Percentiles rank a stretch among this genome's conserved stretches.
phyloP scores from a whole-genome alignment of 2,797 vertebrate species.

The Molossus alvarezi region DNA sequence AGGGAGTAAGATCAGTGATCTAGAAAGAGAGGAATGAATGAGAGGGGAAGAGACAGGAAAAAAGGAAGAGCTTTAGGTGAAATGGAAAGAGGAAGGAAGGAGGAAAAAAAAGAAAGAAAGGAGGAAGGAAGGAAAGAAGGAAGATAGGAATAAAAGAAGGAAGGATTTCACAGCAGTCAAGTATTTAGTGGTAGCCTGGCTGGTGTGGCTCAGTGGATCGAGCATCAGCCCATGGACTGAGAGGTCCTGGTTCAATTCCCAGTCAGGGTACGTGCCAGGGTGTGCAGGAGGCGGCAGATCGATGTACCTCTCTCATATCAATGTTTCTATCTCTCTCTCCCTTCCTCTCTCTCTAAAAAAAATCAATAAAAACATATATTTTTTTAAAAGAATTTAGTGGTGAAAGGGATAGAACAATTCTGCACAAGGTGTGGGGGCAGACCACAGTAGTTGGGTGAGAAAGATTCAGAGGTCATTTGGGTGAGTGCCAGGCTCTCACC shows the following conservation, averaged over 20 bases:
- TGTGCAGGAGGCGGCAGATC: too few relatives aligned
- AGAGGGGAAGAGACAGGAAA: background rate
- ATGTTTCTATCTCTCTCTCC: too few relatives aligned
- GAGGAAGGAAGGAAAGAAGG: background rate
- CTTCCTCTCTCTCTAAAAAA: too few relatives aligned
- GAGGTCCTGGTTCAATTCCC: too few relatives aligned
- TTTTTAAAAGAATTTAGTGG: too few relatives aligned
- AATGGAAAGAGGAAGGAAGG: background rate
- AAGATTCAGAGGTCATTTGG: background rate
- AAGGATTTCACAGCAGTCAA: background rate
- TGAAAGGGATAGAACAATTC: background rate
- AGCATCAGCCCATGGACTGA: too few relatives aligned
- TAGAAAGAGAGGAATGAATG: constrained; percentile 37
- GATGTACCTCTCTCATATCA: too few relatives aligned
- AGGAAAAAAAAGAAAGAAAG: background rate
- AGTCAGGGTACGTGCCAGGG: too few relatives aligned
- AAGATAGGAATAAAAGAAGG: background rate
- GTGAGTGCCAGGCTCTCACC: background rate
- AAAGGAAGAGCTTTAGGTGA: background rate
- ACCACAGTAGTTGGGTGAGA: background rate
- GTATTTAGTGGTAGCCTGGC: background rate
- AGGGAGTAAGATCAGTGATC: background rate
- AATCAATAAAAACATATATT: too few relatives aligned
- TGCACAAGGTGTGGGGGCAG: background rate
- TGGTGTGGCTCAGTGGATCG: too few relatives aligned